Conservation (phyloP, 2,888 invertebrate genomes). For the Tachina lurida region DNA sequence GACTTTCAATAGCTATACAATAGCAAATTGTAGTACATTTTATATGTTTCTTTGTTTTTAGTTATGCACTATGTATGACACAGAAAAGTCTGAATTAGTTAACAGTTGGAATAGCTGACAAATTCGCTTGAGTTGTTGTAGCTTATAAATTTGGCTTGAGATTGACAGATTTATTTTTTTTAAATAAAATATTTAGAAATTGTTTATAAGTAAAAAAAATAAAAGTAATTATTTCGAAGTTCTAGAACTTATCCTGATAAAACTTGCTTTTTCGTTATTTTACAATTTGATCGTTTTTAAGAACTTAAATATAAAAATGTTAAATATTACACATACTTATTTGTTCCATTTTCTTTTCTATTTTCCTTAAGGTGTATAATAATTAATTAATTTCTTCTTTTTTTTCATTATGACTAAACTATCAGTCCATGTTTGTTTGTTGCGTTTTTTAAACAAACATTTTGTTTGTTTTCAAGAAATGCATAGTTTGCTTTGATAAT, state of each 20-base stretch:
- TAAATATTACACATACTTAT: conserved; percentile 61
- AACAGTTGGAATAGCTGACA: too few relatives aligned
- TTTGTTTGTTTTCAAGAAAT: conserved; percentile 63
- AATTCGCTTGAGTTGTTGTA: background rate
- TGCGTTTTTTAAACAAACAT: conserved; percentile 65
- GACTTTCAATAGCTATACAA: too few relatives aligned
- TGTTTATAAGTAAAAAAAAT: too few relatives aligned
- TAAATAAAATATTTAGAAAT: too few relatives aligned
- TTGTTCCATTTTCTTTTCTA: background rate
- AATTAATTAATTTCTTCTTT: conserved; percentile 56
- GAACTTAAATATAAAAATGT: conserved; percentile 16
- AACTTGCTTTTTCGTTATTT: background rate
- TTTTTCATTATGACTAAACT: conserved; percentile 66
- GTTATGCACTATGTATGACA: too few relatives aligned
- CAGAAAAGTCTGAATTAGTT: too few relatives aligned
- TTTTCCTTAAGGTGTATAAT: conserved; percentile 44
- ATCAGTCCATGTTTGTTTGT: conserved; percentile 71
- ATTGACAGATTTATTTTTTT: too few relatives aligned
- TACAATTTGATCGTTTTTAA: conserved; percentile 41
- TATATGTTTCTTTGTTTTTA: too few relatives aligned
- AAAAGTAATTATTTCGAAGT: background rate
- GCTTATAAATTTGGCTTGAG: background rate
- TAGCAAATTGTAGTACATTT: too few relatives aligned
- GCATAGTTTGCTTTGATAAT: conserved; percentile 65
- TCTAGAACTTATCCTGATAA: background rate